Percentiles rank a stretch among this genome's conserved stretches.
These are phyloP conservation scores for Microcebus jonahi DNA, from an alignment of 2,113 vertebrate species.

Conservation along the genomic window DNA sequence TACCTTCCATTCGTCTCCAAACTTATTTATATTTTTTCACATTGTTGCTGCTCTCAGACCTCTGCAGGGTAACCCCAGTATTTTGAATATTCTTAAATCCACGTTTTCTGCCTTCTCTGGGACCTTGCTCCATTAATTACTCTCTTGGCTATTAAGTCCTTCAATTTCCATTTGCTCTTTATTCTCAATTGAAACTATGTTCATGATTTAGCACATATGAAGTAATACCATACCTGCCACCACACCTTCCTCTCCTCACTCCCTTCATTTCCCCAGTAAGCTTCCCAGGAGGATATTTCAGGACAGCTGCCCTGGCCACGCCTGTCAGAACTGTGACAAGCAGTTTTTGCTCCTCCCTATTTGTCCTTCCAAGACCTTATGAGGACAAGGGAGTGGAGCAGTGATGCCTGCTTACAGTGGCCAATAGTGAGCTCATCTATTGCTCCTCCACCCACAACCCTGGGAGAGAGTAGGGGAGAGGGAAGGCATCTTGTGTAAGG, in stretches of 20 bases:
- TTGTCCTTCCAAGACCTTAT: background rate
- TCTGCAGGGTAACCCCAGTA: background rate
- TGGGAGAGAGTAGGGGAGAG: background rate
- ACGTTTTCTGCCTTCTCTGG: background rate
- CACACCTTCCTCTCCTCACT: background rate
- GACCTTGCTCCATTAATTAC: background rate
- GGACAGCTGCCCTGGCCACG: background rate
- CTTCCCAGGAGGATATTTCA: background rate
- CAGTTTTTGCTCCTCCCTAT: background rate
- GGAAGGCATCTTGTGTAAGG: background rate
- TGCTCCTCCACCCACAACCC: rapidly evolving
- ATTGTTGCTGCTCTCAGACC: background rate
- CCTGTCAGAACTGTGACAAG: too few relatives aligned
- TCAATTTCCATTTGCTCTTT: background rate
- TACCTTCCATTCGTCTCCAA: constrained; percentile 32
- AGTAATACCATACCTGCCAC: background rate
- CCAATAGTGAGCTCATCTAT: background rate
- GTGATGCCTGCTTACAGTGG: background rate
- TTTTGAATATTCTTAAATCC: background rate
- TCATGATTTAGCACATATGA: background rate
- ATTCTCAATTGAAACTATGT: background rate
- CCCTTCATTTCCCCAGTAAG: background rate
- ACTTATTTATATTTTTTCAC: constrained; percentile 22
- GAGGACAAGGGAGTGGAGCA: background rate
- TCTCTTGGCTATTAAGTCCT: background rate